Evolutionary conservation across 2,797 vertebrate species (phyloP).

Genomic region (Cynodonichthys magdalenae): DNA sequence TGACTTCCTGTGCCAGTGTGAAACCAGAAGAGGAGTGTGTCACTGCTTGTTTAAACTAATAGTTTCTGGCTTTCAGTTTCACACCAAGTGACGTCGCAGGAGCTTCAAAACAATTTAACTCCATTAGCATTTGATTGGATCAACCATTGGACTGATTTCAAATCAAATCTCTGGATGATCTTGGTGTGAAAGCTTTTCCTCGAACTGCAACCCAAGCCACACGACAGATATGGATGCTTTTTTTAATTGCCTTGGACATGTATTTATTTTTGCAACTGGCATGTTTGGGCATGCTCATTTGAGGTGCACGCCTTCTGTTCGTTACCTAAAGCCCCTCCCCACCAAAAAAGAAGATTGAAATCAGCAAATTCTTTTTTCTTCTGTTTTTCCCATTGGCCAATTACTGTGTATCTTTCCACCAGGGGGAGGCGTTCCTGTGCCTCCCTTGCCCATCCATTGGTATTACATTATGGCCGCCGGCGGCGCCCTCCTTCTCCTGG

Average conservation of each 20-base stretch:
- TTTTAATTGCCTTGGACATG: slow-evolving; percentile 58
- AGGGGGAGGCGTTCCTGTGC: slow-evolving; percentile 96
- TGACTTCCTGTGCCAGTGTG: slow-evolving; percentile 53
- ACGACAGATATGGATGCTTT: slow-evolving; percentile 62
- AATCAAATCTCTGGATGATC: slow-evolving; percentile 59
- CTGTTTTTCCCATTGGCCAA: slow-evolving; percentile 75
- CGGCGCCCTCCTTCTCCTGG: slow-evolving; percentile 95
- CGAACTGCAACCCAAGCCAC: slow-evolving; percentile 55
- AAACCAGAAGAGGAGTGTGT: slow-evolving; percentile 67
- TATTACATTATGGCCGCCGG: slow-evolving; percentile 99
- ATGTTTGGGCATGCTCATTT: slow-evolving; percentile 76
- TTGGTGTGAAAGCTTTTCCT: slow-evolving; percentile 75
- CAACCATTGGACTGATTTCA: slow-evolving; percentile 59
- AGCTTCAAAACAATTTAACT: slow-evolving; percentile 26
- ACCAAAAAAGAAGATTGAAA: slow-evolving; percentile 35
- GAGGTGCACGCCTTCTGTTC: slow-evolving; percentile 70
- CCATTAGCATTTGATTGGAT: slow-evolving; percentile 47
- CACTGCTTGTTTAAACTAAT: slow-evolving; percentile 71
- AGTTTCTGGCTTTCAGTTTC: slow-evolving; percentile 66
- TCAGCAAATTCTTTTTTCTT: slow-evolving; percentile 45
- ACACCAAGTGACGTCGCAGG: slow-evolving; percentile 67
- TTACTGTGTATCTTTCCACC: slow-evolving; percentile 94
- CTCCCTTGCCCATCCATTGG: slow-evolving; percentile 99
- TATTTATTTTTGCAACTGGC: slow-evolving; percentile 66
- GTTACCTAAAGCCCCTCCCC: slow-evolving; percentile 41